Base-by-base conservation (phyloP, 2,888 invertebrate species). In the Oxystoma pomonae region DNA sequence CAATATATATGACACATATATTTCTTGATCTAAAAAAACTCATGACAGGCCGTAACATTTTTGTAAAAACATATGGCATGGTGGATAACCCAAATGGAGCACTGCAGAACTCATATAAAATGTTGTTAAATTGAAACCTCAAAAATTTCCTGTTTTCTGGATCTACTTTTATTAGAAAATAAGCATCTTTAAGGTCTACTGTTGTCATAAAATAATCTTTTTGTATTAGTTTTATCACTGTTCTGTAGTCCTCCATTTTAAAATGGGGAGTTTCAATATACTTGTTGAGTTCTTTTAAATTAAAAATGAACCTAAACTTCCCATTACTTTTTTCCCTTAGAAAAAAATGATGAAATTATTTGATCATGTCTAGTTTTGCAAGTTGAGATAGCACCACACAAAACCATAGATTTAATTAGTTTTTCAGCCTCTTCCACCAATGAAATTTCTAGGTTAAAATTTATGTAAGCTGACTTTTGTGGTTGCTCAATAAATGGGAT, bases 191-290 rank as follows among this genome's bases (percentile, higher is more conserved):
- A 7, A 35, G 35, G 12, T 35, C 35, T 12, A 35, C 3, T 3
- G 35, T 35, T 35, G 35, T 51, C 50, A 64, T 53, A n/a, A n/a
- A n/a, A 58, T 51, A 20, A 57, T 68, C 49, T 61, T 51, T 52
- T 9, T 58, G 61, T 17, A 72, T 63, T 55, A 73, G 57, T 52
- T 67, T 64, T 18, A 64, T 59, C 0, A 67, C 70, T 0, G 70
- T 70, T 65, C 68, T 65, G 53, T 61, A 64, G 58, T 72, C 69
- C 61, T 72, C 71, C 60, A 72, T 65, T 67, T 74, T 72, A 58
- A 74, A 74, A 65, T 73, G 70, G 9, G 64, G 35, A 9, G 67
- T 62, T 18, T 59, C 18, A 50, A 74, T 60, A 61, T 63, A 72
- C 55, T 61, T 56, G 35, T 72, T 72, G n/a, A 72, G 56, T 0